Evolutionary conservation across 2,888 invertebrate species (phyloP).

Genomic region (Petrolisthes manimaculis): DNA sequence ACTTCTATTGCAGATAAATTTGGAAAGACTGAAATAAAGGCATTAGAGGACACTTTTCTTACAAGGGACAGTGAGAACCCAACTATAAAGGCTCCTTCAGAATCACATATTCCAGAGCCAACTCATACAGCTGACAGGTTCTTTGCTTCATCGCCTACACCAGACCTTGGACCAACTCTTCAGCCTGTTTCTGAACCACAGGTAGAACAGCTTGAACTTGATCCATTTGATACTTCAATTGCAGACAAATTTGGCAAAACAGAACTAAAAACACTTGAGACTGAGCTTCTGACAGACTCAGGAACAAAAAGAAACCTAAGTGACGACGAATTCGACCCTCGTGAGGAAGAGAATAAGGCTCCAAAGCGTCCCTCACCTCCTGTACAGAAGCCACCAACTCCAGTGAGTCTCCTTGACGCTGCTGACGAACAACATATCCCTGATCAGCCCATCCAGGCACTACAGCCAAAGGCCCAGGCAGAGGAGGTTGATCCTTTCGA

Average conservation of each 20-base stretch:
- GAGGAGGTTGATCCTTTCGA: conserved; percentile 76
- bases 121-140: conserved; percentile 33
- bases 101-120: not conserved
- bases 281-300: conserved; percentile 74
- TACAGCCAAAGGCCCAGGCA: conserved; percentile 35
- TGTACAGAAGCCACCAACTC: conserved; percentile 25
- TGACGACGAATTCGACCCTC: conserved; percentile 66
- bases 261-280: conserved; percentile 76
- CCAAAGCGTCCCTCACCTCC: conserved; percentile 44
- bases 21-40: conserved; percentile 83
- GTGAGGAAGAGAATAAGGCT: conserved; percentile 65
- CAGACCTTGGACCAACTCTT: conserved; percentile 48
- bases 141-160: conserved; percentile 50
- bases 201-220: conserved; percentile 57
- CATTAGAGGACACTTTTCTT: conserved; percentile 82
- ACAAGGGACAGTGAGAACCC: conserved; percentile 70
- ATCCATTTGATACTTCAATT: conserved; percentile 66
- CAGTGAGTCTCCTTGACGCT: conserved; percentile 48
- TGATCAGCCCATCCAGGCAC: conserved; percentile 38
- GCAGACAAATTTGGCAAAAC: conserved; percentile 64
- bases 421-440: conserved; percentile 39
- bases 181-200: conserved; percentile 31
- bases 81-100: conserved; percentile 16
- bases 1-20: conserved; percentile 82
- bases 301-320: conserved; percentile 57